These are phyloP conservation scores for Rhodophaea formosa DNA, from an alignment of 2,888 invertebrate genomes.

Conservation along the genomic window DNA sequence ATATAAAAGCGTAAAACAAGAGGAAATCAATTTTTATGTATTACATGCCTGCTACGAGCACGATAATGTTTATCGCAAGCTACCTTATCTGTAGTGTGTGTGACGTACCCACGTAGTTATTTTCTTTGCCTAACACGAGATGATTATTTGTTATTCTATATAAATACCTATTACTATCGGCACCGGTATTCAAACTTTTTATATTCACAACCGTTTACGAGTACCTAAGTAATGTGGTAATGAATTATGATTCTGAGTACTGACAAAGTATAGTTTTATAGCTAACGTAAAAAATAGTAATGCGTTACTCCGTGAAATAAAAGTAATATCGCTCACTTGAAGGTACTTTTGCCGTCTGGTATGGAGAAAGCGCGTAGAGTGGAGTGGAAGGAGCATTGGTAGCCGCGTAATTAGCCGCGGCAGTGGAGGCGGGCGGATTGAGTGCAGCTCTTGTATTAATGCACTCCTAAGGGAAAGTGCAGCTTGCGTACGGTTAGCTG, in stretches of 20 bases:
- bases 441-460: slow-evolving; percentile 25
- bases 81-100: slow-evolving; percentile 36
- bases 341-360: not conserved
- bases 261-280: too few species aligned
- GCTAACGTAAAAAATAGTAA: too few species aligned
- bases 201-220: too few species aligned
- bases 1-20: not conserved
- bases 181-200: too few species aligned
- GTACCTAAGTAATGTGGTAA: too few species aligned
- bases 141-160: not conserved
- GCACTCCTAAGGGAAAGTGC: slow-evolving; percentile 33
- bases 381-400: slow-evolving; percentile 18
- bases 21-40: slow-evolving; percentile 7
- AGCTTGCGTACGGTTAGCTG: slow-evolving; percentile 11
- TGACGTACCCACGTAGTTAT: slow-evolving; percentile 29
- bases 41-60: slow-evolving; percentile 21
- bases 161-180: not conserved
- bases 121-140: slow-evolving; percentile 12
- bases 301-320: not conserved
- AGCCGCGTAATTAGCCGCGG: slow-evolving; percentile 27
- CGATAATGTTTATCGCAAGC: slow-evolving; percentile 36
- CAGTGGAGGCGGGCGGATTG: slow-evolving; percentile 20
- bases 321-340: not conserved
- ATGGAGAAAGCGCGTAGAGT: slow-evolving; percentile 26
- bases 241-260: too few species aligned